Conservation (phyloP, 2,113 vertebrate species). For the Gymnobelideus leadbeateri region DNA sequence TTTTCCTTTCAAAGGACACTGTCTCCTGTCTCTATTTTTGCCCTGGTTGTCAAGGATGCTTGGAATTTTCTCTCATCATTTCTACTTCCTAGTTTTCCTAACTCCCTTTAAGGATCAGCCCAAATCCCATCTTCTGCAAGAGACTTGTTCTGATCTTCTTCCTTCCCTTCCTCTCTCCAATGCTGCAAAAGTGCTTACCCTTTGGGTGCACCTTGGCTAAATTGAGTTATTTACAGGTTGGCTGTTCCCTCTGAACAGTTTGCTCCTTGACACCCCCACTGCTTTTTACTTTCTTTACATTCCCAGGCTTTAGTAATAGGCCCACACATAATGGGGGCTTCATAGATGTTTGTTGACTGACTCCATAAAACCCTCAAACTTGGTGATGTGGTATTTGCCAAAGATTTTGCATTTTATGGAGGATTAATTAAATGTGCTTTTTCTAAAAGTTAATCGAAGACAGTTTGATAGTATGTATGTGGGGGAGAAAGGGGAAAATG, state of each 20-base stretch:
- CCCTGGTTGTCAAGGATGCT: neutral
- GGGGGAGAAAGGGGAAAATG: no score
- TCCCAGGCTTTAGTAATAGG: neutral
- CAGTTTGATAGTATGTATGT: neutral
- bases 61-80: neutral
- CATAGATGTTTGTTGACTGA: neutral
- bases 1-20: neutral
- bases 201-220: neutral
- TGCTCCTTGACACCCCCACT: neutral
- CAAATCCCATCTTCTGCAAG: neutral
- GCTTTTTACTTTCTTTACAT: neutral
- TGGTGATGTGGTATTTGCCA: neutral
- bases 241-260: neutral
- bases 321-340: neutral
- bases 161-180: rapidly evolving
- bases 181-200: neutral
- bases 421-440: neutral
- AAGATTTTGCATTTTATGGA: neutral
- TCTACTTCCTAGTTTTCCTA: neutral
- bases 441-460: neutral
- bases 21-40: neutral
- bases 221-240: neutral
- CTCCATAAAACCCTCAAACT: neutral
- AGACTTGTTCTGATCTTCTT: neutral
- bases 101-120: neutral